A percentile compares a stretch with the other conserved stretches of the same genome.
Conservation (phyloP, 1,140 invertebrate species). For the Ectropis grisescens region DNA sequence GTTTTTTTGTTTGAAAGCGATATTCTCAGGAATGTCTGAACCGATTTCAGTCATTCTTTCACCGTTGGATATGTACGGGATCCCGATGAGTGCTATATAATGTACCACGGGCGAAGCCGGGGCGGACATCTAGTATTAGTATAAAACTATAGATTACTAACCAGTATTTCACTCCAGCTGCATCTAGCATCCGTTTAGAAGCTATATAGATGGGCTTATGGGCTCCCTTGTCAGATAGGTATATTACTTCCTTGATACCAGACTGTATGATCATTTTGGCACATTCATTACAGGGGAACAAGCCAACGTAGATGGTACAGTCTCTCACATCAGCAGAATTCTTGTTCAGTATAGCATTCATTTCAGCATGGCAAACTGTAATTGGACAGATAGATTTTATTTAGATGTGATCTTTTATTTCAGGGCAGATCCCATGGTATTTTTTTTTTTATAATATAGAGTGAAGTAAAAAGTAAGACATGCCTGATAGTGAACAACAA, state of each 20-base stretch:
- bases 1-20: no score
- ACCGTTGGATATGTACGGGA: no score
- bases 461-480: no score
- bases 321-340: constrained; percentile 82
- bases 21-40: no score
- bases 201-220: constrained; percentile 78
- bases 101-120: no score
- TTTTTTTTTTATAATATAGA: no score
- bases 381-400: constrained; percentile 25
- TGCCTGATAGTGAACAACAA: no score
- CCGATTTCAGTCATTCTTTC: no score
- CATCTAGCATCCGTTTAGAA: constrained; percentile 85
- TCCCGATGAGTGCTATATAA: no score
- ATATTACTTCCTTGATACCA: constrained; percentile 87
- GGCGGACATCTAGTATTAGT: neutral
- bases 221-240: constrained; percentile 85
- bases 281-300: constrained; percentile 98
- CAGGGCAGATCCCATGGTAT: no score
- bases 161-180: constrained; percentile 77
- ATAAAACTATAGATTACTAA: constrained; percentile 9
- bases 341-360: constrained; percentile 96
- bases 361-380: constrained; percentile 96
- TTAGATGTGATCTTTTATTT: constrained; percentile 4
- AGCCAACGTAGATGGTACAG: constrained; percentile 87
- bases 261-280: constrained; percentile 97